Evolutionary conservation across 2,113 vertebrate genomes (phyloP), one percentile per base, ranked within the genome.

Genomic region (Leptodactylus fuscus): DNA sequence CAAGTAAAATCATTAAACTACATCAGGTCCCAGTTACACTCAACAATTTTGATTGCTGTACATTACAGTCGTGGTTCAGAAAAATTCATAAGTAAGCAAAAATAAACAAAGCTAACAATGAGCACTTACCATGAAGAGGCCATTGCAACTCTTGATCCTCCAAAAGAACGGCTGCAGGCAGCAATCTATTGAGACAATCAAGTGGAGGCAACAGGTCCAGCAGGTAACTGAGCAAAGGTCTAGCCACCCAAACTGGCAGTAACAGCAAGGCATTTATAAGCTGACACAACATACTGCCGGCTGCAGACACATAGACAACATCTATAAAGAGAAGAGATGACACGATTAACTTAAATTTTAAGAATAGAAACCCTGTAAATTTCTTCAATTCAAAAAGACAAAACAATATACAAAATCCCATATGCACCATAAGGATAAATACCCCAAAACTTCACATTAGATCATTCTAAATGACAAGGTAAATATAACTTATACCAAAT

Each of bases 71-170:
- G n/a, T n/a, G n/a, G n/a, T n/a, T n/a, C n/a, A n/a, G n/a, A n/a
- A n/a, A n/a, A n/a, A n/a, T n/a, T n/a, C n/a, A n/a, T n/a, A n/a
- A n/a, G n/a, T n/a, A n/a, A n/a, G n/a, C n/a, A n/a, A n/a, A n/a
- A n/a, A n/a, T n/a, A n/a, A n/a, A n/a, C 3, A 20, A 53, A 53
- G 20, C 16, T 3, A 53, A 5, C 53, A 62, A 27, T 32, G 12
- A 29, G 93, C 1, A 10, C 38, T 92, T 88, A 99, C 98, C 97
- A 80, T 99, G 97, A 78, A 99, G 95, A 70, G 98, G 98, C 98
- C 98, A 99, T 90, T 99, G 97, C 87, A 99, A 90, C 89, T 99
- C 98, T 88, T 99, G 97, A 89, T 99, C 97, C 91, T 99, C 98
- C 88, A 99, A 89, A 49, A 96, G 96, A n/a, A 91, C 89, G 5